Base-by-base conservation (phyloP, 1,140 invertebrate genomes). In the Drosophila yakuba region DNA sequence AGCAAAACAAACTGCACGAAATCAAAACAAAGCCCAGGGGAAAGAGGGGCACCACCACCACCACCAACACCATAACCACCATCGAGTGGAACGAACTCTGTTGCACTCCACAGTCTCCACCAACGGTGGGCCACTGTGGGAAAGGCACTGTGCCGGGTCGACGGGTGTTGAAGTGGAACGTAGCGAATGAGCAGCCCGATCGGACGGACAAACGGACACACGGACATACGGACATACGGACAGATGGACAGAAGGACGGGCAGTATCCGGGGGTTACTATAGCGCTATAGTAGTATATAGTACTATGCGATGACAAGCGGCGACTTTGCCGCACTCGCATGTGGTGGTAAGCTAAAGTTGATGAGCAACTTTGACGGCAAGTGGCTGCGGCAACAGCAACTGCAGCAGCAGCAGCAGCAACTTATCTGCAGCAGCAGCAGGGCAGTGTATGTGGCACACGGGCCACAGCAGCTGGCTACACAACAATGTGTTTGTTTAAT, bases 1-100 rank as follows among this genome's bases (percentile, higher is more conserved):
- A 88, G 64, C 84, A 88, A 88, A 88, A 88, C 84, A 88, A 89
- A 88, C 73, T 89, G 76, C 80, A 84, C 57, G 77, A 89, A 72
- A 88, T 89, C 84, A 88, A 88, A 88, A 88, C 84, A 88, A 89
- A 89, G 80, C 66, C 60, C 52, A 23, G 23, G 63, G 63, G 41
- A 35, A 14, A 44, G 51, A 47, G 35, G 15, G 20, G 43, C 71
- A 55, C 50, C 4, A 63, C 39, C 63, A 38, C 36, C 11, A 12
- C 36, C 36, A 38, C 38, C 12, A 12, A 4, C 36, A 38, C 36
- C 36, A 38, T 38, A 12, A 28, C 32, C 38, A 39, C 50, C 3
- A 64, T 39, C 64, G 84, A 88, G 84, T 89, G 80, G 84, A 88
- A 88, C 84, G 83, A 88, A 88, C 83, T 88, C 84, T 88, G 84